Evolutionary conservation across 2,888 invertebrate species (phyloP), one percentile per base, ranked within the genome.

Genomic region (Heliconius cydno): DNA sequence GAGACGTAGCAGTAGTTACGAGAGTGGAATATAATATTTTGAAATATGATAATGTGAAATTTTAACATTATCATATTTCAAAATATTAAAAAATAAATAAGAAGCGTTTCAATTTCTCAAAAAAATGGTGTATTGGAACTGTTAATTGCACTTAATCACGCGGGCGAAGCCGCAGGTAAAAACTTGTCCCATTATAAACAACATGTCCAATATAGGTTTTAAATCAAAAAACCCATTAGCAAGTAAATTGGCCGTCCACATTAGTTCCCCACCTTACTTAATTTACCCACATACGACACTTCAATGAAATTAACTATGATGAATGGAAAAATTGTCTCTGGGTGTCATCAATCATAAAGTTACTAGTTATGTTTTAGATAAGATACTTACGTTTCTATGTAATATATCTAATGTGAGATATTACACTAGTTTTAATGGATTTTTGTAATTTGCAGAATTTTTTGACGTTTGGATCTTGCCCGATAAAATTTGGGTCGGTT

Each of bases 271-370:
- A 86, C 87, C 90, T 87, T 78, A 73, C 82, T 87, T 89, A 89
- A 90, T 89, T 90, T 88, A 89, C 90, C 86, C 89, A 90, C 88
- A 90, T 83, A 88, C 87, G 92, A 92, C 90, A 91, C 92, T 91
- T 89, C 92, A 92, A 93, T 93, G 92, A 93, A 92, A 94, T 93
- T 94, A 94, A 94, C 93, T 86, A 91, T 94, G 94, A 95, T 94
- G 88, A 93, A 95, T 94, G 92, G 90, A 92, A 93, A 93, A 92
- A 91, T 90, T 88, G 91, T 90, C 90, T 86, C 85, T 85, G 79
- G 77, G 80, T 83, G 86, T 89, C 94, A 94, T 95, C 92, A 92
- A 94, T 95, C 94, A 94, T 90, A 81, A 85, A 88, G 90, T 88
- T 87, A 84, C 38, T 65, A 25, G 67, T 63, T 70, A 70, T 25